phyloP scores from a whole-genome alignment of 2,797 vertebrate species.

The Gobio occitaniae region DNA sequence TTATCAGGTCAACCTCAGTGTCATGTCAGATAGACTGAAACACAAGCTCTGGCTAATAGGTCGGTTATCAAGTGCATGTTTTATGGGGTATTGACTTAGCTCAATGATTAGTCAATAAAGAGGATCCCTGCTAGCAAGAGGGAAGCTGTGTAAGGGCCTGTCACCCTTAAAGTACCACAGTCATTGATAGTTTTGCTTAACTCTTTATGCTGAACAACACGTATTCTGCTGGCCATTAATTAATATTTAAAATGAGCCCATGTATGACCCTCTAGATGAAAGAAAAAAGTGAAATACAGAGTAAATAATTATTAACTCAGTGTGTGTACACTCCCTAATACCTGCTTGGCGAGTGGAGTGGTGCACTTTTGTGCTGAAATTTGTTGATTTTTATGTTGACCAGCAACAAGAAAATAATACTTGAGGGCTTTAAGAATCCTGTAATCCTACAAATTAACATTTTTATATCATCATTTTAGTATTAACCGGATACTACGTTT shows the following conservation, averaged over 20 bases:
- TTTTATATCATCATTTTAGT: neutral
- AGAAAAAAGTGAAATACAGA: slow-evolving; percentile 57
- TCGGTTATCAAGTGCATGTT: slow-evolving; percentile 39
- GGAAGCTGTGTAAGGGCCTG: neutral
- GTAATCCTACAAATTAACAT: neutral
- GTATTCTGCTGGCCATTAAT: neutral
- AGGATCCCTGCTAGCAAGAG: slow-evolving; percentile 40
- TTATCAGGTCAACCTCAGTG: slow-evolving; percentile 42
- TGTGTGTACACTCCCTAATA: slow-evolving; percentile 57
- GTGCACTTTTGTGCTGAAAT: slow-evolving; percentile 50
- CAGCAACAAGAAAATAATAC: neutral
- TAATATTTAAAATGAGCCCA: neutral
- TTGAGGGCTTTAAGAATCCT: neutral
- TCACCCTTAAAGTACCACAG: neutral
- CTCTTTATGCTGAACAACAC: neutral
- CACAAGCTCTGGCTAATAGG: slow-evolving; percentile 38
- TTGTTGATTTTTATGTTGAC: slow-evolving; percentile 47
- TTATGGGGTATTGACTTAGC: slow-evolving; percentile 47
- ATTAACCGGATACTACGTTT: neutral
- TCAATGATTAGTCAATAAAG: slow-evolving; percentile 55
- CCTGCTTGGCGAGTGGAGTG: slow-evolving; percentile 47
- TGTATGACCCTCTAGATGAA: slow-evolving; percentile 54
- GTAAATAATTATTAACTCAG: slow-evolving; percentile 69
- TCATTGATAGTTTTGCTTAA: slow-evolving; percentile 20
- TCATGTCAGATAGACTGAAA: slow-evolving; percentile 37